Evolutionary conservation across 2,797 vertebrate genomes (phyloP), one percentile per base, ranked within the genome.

Genomic region (Notoglanidium macrostoma): DNA sequence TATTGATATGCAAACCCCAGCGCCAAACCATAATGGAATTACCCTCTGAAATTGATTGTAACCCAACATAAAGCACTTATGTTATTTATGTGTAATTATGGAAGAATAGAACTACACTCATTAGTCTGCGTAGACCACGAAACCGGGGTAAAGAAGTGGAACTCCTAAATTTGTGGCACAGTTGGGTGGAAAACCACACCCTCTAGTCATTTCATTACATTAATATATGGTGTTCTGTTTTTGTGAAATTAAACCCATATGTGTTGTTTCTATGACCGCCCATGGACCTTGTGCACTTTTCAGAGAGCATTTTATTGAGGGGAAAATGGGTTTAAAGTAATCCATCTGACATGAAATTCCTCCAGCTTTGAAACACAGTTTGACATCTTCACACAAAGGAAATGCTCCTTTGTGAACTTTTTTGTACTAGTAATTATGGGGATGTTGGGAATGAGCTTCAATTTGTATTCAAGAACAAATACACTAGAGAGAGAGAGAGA

Each of bases 21-120:
- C 65, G 74, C 84, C 49, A 55, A 55, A 79, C n/a, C 8, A n/a
- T 57, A 67, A 85, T 77, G 74, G 83, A 87, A 84, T 84, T 23
- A n/a, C 88, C 90, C 92, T 90, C 87, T 91, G 93, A 92, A 94
- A 94, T 94, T 93, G 93, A 95, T 95, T 96, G 94, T 96, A 95
- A 93, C 79, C 88, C 92, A 95, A 94, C 93, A 89, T 83, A 94
- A 91, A 94, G 95, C 95, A 96, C 95, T 96, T 96, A 94, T 91
- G 90, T 94, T 94, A 91, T 95, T 95, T 95, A 94, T 94, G 92
- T 93, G 90, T 86, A 90, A 91, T 93, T 90, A 89, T 74, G 92
- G 87, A 44, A 81, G 86, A 91, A 91, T 15, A 59, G n/a, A 54
- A 23, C 15, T 68, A 14, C 23, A 46, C 23, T 63, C 8, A 10